Evolutionary conservation across 2,113 vertebrate genomes (phyloP).

Genomic region (Theropithecus gelada): DNA sequence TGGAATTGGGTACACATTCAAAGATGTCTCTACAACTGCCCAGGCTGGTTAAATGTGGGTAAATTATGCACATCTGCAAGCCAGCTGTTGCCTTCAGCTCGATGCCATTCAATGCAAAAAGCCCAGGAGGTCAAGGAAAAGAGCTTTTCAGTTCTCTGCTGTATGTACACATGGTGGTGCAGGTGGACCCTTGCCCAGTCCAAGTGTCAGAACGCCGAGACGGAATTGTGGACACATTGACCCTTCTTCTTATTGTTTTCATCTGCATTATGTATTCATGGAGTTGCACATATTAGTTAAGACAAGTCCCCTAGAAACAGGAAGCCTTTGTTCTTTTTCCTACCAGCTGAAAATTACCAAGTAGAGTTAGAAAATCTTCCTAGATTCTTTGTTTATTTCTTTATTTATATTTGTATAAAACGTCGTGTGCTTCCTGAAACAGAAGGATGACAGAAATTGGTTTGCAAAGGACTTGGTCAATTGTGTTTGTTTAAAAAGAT

Average conservation of each 20-base stretch:
- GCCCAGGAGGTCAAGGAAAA: slow-evolving; percentile 15
- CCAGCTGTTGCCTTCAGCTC: slow-evolving; percentile 46
- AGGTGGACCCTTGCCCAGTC: neutral
- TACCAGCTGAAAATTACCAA: slow-evolving; percentile 12
- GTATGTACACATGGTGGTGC: neutral
- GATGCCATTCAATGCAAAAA: neutral
- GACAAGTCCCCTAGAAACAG: slow-evolving; percentile 20
- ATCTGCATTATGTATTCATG: neutral
- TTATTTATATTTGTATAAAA: neutral
- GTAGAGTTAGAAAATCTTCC: neutral
- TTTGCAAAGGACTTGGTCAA: neutral
- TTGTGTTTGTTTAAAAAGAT: neutral
- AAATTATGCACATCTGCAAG: slow-evolving; percentile 32
- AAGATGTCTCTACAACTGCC: slow-evolving; percentile 21
- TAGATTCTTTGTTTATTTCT: neutral
- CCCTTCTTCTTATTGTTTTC: slow-evolving; percentile 22
- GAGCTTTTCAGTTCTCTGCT: neutral
- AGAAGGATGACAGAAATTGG: neutral
- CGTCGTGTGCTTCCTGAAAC: neutral
- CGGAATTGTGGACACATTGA: neutral
- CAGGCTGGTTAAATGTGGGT: neutral
- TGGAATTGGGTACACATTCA: slow-evolving; percentile 17
- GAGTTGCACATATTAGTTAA: neutral
- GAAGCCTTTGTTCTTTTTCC: slow-evolving; percentile 52
- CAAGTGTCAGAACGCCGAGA: neutral